phyloP scores from a whole-genome alignment of 2,888 invertebrate genomes.

The Idaea dimidiata region DNA sequence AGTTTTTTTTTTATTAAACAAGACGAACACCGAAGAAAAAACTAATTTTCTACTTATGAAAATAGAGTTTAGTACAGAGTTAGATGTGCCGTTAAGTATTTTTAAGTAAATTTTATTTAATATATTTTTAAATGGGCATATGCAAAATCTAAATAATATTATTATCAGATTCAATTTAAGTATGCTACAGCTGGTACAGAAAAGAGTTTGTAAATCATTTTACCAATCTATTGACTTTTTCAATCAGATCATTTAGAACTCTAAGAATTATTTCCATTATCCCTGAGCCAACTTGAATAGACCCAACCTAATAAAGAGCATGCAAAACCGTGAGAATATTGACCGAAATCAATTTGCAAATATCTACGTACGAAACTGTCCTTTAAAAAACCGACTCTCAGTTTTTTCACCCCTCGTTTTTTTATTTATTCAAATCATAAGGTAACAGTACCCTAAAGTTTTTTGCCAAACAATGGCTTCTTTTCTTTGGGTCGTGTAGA shows the following conservation, averaged over 20 bases:
- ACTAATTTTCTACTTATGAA: no score
- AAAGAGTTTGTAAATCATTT: no score
- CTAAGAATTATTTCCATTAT: not conserved
- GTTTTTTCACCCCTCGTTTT: slow-evolving; percentile 71
- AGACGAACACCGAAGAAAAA: no score
- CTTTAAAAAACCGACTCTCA: slow-evolving; percentile 65
- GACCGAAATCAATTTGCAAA: slow-evolving; percentile 67
- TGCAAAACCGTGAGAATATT: slow-evolving; percentile 64
- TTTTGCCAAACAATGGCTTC: slow-evolving; percentile 69
- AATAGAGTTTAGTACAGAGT: no score
- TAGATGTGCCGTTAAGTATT: no score
- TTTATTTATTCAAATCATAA: slow-evolving; percentile 73
- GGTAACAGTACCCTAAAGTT: slow-evolving; percentile 66
- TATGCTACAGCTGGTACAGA: no score
- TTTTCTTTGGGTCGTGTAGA: slow-evolving; percentile 51
- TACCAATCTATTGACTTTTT: not conserved
- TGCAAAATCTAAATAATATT: no score
- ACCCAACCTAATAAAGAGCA: not conserved
- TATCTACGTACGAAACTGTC: slow-evolving; percentile 63
- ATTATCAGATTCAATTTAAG: no score
- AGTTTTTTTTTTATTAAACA: no score
- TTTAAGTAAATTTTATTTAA: no score
- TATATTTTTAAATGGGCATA: no score
- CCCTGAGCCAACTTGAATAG: not conserved
- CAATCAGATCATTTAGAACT: not conserved